Percentiles rank a stretch among this genome's conserved stretches.
These are phyloP conservation scores for Siniperca knerii DNA, from an alignment of 2,113 vertebrate species.

Conservation along the genomic window DNA sequence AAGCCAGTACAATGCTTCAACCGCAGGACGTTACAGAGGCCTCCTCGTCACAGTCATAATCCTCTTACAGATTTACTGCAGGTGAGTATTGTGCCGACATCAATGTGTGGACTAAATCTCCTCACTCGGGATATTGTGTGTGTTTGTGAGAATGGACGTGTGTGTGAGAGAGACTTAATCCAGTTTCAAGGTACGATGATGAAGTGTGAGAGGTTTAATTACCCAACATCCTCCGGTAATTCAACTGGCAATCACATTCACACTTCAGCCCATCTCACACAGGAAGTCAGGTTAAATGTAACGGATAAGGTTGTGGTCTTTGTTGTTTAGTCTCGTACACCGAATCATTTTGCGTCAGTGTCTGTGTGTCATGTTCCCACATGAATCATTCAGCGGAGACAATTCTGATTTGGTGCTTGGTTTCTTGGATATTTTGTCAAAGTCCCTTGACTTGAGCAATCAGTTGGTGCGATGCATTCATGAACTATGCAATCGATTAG, in stretches of 20 bases:
- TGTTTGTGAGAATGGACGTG: conserved; percentile 12
- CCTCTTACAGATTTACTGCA: conserved; percentile 70
- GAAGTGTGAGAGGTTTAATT: conserved; percentile 52
- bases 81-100: conserved; percentile 69
- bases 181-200: conserved; percentile 50
- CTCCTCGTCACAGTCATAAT: conserved; percentile 53
- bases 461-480: background rate
- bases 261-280: background rate
- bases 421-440: background rate
- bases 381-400: background rate
- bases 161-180: conserved; percentile 48
- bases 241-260: conserved; percentile 15
- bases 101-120: conserved; percentile 56
- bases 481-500: background rate
- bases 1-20: background rate
- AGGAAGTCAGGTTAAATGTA: conserved; percentile 10
- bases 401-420: no score
- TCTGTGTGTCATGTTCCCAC: background rate
- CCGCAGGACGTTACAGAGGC: conserved; percentile 18
- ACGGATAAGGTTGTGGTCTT: background rate
- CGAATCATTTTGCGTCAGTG: background rate
- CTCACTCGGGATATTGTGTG: conserved; percentile 35
- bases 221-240: conserved; percentile 15
- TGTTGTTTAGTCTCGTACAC: background rate
- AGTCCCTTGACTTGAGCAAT: background rate